phyloP scores from a whole-genome alignment of 2,888 invertebrate species.

The Drosophila niveifrons region DNA sequence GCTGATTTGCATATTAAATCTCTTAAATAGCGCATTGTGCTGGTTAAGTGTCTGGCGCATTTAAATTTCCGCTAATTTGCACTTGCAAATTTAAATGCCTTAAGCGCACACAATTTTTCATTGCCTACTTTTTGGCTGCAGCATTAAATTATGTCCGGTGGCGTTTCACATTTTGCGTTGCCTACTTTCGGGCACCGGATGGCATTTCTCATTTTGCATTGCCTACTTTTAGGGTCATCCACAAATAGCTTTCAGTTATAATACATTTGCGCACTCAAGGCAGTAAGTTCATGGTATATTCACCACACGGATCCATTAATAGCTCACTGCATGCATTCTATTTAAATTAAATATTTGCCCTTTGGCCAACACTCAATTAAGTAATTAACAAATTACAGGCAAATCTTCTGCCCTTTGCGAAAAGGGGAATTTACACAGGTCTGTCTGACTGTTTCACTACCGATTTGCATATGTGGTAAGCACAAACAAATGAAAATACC shows the following conservation, averaged over 20 bases:
- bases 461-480: constrained; percentile 66
- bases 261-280: neutral
- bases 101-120: neutral
- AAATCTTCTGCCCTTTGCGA: constrained; percentile 20
- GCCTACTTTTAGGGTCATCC: constrained; percentile 33
- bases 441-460: constrained; percentile 24
- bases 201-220: neutral
- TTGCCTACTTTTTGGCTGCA: constrained; percentile 26
- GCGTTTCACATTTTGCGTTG: neutral
- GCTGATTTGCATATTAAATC: constrained; percentile 34
- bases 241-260: neutral
- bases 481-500: constrained; percentile 45
- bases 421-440: neutral
- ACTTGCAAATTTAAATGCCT: neutral
- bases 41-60: neutral
- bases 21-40: constrained; percentile 10
- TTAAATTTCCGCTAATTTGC: constrained; percentile 4
- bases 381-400: constrained; percentile 71
- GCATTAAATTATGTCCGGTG: neutral
- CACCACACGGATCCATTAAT: neutral
- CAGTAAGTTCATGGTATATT: neutral
- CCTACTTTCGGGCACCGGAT: constrained; percentile 33
- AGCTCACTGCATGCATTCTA: constrained; percentile 8
- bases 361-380: constrained; percentile 69
- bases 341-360: constrained; percentile 52